Evolutionary conservation across 1,140 invertebrate genomes (phyloP), one percentile per base, ranked within the genome.

Genomic region (Sinella curviseta): DNA sequence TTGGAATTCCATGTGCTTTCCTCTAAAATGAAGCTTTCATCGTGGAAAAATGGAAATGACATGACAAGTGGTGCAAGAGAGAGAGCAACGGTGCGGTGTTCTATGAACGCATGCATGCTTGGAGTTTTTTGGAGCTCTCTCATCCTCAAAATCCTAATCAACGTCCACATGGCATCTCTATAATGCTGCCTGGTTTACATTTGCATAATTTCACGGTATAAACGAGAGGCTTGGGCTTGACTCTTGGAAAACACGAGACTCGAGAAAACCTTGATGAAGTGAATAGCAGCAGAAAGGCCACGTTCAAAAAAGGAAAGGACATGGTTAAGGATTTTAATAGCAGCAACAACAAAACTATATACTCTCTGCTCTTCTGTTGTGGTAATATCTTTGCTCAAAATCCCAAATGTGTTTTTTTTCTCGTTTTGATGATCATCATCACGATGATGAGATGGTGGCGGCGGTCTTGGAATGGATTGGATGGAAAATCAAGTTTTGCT

Each of bases 1-100:
- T 65, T 65, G 57, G 26, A 65, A 65, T 65, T 65, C 57, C 57
- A 65, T 65, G 57, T 65, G 57, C 57, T 65, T 65, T 26, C 57
- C 14, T 65, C 4, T 65, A 65, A 26, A 65, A 65, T 12, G 24
- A 65, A 65, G 24, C 8, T 20, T 48, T 48, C 39, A 48, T 48
- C 8, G 39, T 48, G 20, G 20, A 48, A 48, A 48, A 48, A 48
- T 48, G 39, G 39, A 48, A 48, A 48, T 48, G 39, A 48, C 39
- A 48, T 48, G 39, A 48, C 39, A 48, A 48, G 39, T 48, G 39
- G 39, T 48, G n/a, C n/a, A n/a, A 48, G 39, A 48, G 39, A 20
- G 20, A 12, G 20, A 12, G 39, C 39, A 48, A 48, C 39, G 39
- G 39, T 20, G n/a, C n/a, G n/a, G n/a, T n/a, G n/a, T n/a, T n/a